Evolutionary conservation across 2,797 vertebrate species (phyloP).

Genomic region (Australoheros facetus): DNA sequence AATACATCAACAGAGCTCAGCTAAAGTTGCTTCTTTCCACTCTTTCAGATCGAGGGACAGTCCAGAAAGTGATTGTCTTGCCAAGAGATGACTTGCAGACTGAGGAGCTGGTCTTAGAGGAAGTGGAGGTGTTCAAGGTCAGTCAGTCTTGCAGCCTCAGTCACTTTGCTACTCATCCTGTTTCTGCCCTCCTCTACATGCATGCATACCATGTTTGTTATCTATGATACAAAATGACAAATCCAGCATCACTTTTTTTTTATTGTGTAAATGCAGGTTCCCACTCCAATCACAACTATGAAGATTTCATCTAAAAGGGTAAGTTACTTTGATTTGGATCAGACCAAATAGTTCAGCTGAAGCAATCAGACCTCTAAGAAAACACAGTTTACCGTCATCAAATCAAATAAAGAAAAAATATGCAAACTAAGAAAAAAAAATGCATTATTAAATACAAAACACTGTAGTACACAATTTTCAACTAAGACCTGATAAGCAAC

Average conservation of each 20-base stretch:
- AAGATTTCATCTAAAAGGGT: conserved; percentile 99
- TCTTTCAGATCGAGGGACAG: conserved; percentile 89
- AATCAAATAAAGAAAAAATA: neutral
- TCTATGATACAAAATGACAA: neutral
- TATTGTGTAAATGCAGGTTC: conserved; percentile 80
- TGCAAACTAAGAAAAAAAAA: neutral
- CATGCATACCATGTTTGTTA: neutral
- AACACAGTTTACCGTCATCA: neutral
- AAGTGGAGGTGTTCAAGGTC: conserved; percentile 98
- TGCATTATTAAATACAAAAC: neutral
- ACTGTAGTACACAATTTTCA: neutral
- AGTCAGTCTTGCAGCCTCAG: conserved; percentile 69
- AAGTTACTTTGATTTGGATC: conserved; percentile 54
- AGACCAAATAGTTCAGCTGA: neutral
- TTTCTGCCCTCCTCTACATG: neutral
- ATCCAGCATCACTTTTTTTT: neutral
- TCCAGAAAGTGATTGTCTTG: conserved; percentile 98
- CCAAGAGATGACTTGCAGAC: conserved; percentile 96
- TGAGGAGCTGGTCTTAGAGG: conserved; percentile 96
- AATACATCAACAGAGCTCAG: neutral
- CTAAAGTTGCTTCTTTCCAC: neutral
- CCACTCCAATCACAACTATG: conserved; percentile 95
- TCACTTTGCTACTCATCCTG: neutral
- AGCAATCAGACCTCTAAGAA: neutral
- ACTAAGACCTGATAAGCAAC: neutral